These are phyloP conservation scores for Amphiura filiformis DNA, from an alignment of 35 echinoderm and acorn worm genomes.

Conservation along the genomic window DNA sequence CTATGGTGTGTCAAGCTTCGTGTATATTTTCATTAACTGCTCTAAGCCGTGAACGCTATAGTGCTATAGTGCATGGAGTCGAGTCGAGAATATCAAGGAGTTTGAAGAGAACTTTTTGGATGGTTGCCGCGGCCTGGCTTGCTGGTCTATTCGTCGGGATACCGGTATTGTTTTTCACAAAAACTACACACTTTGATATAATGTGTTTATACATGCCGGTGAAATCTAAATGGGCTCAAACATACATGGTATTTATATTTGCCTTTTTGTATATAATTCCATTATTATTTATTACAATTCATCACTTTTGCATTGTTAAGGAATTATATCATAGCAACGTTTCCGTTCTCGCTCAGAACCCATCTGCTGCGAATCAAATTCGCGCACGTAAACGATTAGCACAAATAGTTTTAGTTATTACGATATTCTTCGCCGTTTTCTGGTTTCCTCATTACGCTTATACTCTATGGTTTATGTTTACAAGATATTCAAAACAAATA, in stretches of 20 bases:
- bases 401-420: conserved; percentile 60
- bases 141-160: not conserved
- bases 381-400: conserved; percentile 66
- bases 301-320: not conserved
- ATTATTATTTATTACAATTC: not conserved
- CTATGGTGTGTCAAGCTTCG: conserved; percentile 39
- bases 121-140: not conserved
- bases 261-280: not conserved
- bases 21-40: conserved; percentile 79
- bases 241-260: not conserved
- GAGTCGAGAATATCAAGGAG: not conserved
- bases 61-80: not conserved
- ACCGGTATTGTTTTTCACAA: not conserved
- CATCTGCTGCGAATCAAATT: conserved; percentile 32
- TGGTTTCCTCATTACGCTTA: conserved; percentile 84
- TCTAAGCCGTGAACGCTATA: conserved; percentile 70
- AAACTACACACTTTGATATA: not conserved
- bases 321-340: not conserved
- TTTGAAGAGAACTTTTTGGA: not conserved
- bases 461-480: conserved; percentile 40
- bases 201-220: not conserved
- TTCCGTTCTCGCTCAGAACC: not conserved
- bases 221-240: not conserved
- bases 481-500: not conserved
- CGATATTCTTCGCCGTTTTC: conserved; percentile 77